These are phyloP conservation scores for Vultur gryphus DNA, from an alignment of 2,797 vertebrate genomes.

Conservation along the genomic window DNA sequence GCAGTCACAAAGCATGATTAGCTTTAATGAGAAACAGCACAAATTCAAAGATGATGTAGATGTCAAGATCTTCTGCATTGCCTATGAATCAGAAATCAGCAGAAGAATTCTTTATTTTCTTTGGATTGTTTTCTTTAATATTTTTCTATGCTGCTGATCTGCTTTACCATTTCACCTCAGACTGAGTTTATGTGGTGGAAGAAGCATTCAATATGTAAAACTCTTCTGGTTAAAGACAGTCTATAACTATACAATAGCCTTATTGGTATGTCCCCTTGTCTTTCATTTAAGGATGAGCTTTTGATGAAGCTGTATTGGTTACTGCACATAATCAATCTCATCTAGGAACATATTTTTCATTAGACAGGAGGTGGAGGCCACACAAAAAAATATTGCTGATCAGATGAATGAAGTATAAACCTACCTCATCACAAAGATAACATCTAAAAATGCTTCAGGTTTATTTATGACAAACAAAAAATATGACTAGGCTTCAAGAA, in stretches of 20 bases:
- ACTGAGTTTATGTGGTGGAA: not conserved
- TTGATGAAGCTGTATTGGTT: constrained; percentile 19
- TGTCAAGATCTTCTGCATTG: not conserved
- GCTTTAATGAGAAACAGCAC: not conserved
- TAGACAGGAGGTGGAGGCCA: constrained; percentile 25
- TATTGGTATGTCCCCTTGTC: not conserved
- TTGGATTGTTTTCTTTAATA: not conserved
- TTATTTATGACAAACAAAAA: constrained; percentile 58
- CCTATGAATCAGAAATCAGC: not conserved
- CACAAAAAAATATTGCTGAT: constrained; percentile 26
- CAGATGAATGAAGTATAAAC: constrained; percentile 29
- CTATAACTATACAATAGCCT: not conserved
- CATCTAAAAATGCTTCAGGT: constrained; percentile 14
- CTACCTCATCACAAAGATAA: constrained; percentile 47
- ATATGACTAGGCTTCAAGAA: constrained; percentile 65
- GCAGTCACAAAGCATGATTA: not conserved
- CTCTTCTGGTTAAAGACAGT: not conserved
- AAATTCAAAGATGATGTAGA: not conserved
- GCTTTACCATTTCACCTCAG: not conserved
- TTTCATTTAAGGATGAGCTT: constrained; percentile 40
- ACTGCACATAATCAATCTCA: constrained; percentile 22
- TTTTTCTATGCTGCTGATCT: not conserved
- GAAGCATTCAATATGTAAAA: not conserved
- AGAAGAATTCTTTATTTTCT: not conserved
- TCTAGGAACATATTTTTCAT: constrained; percentile 50